Conservation (phyloP, 2,113 vertebrate genomes). For the Tauraco erythrolophus region DNA sequence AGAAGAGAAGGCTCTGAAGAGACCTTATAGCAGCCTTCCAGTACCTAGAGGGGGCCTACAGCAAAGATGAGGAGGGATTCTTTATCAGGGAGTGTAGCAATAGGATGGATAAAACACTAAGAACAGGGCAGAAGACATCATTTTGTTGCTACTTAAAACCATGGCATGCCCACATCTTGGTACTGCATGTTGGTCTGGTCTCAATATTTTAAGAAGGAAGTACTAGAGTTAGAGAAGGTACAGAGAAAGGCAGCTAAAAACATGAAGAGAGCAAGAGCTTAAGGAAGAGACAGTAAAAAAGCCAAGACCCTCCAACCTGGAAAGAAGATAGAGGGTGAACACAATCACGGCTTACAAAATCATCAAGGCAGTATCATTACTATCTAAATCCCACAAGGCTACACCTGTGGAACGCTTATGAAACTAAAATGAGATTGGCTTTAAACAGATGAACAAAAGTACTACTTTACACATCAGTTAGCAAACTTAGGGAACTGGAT, state of each 20-base stretch:
- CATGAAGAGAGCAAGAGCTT: not conserved
- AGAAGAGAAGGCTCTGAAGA: not conserved
- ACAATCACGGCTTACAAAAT: not conserved
- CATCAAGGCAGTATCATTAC: not conserved
- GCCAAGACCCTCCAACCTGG: no score
- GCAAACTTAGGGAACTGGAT: not conserved
- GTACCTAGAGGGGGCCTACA: not conserved
- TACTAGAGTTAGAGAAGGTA: not conserved
- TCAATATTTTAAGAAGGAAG: not conserved
- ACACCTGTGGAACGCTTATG: not conserved
- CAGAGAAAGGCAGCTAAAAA: not conserved
- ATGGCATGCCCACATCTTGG: not conserved
- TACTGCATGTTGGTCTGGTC: not conserved
- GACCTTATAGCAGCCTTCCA: not conserved
- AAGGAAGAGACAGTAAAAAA: not conserved
- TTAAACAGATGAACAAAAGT: not conserved
- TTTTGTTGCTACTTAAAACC: not conserved
- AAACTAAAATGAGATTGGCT: not conserved
- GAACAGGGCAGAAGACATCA: not conserved
- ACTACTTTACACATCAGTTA: not conserved
- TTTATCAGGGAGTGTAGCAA: not conserved
- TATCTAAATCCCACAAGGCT: not conserved
- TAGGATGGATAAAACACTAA: not conserved
- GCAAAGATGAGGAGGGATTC: not conserved
- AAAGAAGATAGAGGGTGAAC: not conserved